Conservation (phyloP, 2,888 invertebrate species). For the Proisotoma minuta region DNA sequence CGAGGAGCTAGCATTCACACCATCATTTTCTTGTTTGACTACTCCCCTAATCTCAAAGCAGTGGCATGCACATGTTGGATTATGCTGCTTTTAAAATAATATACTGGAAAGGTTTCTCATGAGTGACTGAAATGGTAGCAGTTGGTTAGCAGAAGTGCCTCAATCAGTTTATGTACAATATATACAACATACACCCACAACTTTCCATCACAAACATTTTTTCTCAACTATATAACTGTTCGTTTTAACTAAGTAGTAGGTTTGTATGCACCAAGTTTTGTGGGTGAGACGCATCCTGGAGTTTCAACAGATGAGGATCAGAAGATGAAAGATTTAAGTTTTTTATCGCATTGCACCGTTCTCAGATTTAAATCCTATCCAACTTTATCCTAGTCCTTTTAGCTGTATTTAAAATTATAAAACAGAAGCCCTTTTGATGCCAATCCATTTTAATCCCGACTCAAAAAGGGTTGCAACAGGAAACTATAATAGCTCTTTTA, state of each 20-base stretch:
- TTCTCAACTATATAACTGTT: not conserved
- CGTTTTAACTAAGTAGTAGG: not conserved
- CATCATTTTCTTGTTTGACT: not conserved
- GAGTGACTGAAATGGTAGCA: not conserved
- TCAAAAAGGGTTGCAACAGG: too few species aligned
- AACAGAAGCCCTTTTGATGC: slow-evolving; percentile 1
- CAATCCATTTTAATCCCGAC: too few species aligned
- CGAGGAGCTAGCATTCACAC: not conserved
- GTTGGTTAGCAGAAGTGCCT: not conserved
- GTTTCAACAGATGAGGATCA: slow-evolving; percentile 2
- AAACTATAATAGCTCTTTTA: too few species aligned
- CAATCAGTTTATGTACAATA: not conserved
- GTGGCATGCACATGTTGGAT: not conserved
- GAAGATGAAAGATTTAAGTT: not conserved
- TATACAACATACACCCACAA: not conserved
- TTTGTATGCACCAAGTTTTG: not conserved
- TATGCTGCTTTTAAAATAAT: not conserved
- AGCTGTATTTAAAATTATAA: not conserved
- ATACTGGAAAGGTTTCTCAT: not conserved
- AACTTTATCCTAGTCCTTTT: not conserved
- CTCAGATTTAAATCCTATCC: not conserved
- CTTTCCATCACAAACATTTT: not conserved
- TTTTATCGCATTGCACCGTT: not conserved
- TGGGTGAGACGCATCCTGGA: too few species aligned
- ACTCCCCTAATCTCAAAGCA: not conserved